phyloP scores from a whole-genome alignment of 2,797 vertebrate genomes.

The Gallinago solitaria region DNA sequence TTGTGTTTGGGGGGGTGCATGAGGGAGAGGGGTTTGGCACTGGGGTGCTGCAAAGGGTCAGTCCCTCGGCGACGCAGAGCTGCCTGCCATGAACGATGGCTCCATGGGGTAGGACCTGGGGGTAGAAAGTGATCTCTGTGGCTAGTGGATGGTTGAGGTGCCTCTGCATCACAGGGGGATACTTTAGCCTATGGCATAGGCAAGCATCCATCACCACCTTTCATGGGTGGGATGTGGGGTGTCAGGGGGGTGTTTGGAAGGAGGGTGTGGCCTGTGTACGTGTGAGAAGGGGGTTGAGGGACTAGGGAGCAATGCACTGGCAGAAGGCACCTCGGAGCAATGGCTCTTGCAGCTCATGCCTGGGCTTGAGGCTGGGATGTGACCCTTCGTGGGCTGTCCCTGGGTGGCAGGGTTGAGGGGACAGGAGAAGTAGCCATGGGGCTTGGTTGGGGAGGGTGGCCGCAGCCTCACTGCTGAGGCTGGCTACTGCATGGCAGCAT shows the following conservation, averaged over 20 bases:
- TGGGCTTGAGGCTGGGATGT: not conserved
- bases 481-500: not conserved
- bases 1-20: rapidly evolving
- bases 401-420: not conserved
- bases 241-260: not conserved
- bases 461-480: not conserved
- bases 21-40: not conserved
- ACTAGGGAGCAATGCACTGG: not conserved
- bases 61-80: not conserved
- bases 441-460: not conserved
- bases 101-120: not conserved
- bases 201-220: not conserved
- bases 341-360: not conserved
- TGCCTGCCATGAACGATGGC: rapidly evolving
- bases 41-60: not conserved
- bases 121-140: not conserved
- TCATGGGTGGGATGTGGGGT: not conserved
- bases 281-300: not conserved
- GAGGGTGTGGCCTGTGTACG: not conserved
- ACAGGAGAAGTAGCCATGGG: not conserved
- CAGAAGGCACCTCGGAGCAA: not conserved
- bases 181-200: not conserved
- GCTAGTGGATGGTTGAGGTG: rapidly evolving
- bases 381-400: not conserved
- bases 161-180: rapidly evolving